These are phyloP conservation scores for Tethya wilhelma DNA, from an alignment of 37 sponge, comb jelly and placozoan species.

Conservation along the genomic window DNA sequence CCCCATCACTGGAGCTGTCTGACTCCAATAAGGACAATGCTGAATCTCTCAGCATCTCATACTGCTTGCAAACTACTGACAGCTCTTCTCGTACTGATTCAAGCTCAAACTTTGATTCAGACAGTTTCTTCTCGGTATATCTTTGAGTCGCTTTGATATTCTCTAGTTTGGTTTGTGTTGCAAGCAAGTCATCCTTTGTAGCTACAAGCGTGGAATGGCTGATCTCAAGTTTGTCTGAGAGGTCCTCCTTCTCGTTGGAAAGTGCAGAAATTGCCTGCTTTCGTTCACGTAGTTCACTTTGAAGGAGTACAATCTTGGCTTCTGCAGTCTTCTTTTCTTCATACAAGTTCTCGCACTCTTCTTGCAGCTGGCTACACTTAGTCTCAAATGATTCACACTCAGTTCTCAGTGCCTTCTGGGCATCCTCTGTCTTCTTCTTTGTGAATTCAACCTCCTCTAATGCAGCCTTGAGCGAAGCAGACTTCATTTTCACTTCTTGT, in stretches of 20 bases:
- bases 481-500: conserved; percentile 19
- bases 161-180: neutral
- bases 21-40: conserved; percentile 25
- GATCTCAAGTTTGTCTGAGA: neutral
- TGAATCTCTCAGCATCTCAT: conserved; percentile 25
- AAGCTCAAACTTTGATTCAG: conserved; percentile 26
- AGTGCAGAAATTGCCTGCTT: neutral
- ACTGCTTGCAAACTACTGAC: conserved; percentile 36
- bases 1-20: neutral
- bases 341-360: neutral
- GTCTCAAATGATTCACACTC: neutral
- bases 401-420: neutral
- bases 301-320: neutral
- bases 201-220: neutral
- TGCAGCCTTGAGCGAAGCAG: conserved; percentile 7
- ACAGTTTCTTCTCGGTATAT: conserved; percentile 4
- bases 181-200: conserved; percentile 5
- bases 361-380: conserved; percentile 10
- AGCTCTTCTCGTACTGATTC: conserved; percentile 20
- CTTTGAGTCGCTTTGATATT: neutral
- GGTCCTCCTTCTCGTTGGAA: neutral
- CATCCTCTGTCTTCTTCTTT: neutral
- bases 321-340: neutral
- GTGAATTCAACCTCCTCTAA: conserved; percentile 21
- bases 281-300: conserved; percentile 20